phyloP scores from a whole-genome alignment of 2,888 invertebrate genomes.

The Tiphia femorata region DNA sequence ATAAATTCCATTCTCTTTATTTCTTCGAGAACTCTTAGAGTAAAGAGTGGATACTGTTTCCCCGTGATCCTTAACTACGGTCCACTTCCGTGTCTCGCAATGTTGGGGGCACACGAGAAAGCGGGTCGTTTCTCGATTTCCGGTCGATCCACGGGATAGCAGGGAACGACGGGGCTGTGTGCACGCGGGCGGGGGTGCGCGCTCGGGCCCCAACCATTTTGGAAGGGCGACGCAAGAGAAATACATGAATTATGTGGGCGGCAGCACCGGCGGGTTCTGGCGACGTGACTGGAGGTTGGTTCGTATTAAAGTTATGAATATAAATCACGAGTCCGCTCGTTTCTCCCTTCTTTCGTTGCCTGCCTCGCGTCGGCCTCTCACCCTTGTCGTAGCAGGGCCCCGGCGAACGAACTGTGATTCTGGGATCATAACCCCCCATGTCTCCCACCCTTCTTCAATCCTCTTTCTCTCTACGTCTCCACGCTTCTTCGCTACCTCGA shows the following conservation, averaged over 20 bases:
- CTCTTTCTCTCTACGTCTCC: constrained; percentile 5
- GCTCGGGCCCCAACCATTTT: constrained; percentile 13
- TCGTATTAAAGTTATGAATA: constrained; percentile 66
- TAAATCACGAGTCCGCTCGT: constrained; percentile 57
- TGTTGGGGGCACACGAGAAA: too few relatives aligned
- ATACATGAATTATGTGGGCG: constrained; percentile 57
- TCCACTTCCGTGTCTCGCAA: constrained; percentile 13
- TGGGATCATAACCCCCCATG: too few relatives aligned
- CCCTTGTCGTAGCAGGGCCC: too few relatives aligned
- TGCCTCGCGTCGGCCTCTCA: constrained; percentile 6
- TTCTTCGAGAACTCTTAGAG: constrained; percentile 12
- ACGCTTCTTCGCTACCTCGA: constrained; percentile 8
- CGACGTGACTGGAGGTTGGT: constrained; percentile 61
- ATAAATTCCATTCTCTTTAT: constrained; percentile 26
- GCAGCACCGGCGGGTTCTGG: constrained; percentile 30
- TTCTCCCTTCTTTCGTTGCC: constrained; percentile 38
- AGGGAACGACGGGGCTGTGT: too few relatives aligned
- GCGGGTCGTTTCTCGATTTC: neutral
- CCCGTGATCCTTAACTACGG: neutral
- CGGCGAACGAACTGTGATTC: too few relatives aligned
- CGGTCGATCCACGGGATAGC: neutral
- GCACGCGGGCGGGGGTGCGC: too few relatives aligned
- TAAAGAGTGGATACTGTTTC: neutral
- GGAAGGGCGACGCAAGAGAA: constrained; percentile 42
- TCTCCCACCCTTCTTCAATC: neutral